Conservation (phyloP, 1,140 invertebrate genomes). For the Solenopsis fugax region DNA sequence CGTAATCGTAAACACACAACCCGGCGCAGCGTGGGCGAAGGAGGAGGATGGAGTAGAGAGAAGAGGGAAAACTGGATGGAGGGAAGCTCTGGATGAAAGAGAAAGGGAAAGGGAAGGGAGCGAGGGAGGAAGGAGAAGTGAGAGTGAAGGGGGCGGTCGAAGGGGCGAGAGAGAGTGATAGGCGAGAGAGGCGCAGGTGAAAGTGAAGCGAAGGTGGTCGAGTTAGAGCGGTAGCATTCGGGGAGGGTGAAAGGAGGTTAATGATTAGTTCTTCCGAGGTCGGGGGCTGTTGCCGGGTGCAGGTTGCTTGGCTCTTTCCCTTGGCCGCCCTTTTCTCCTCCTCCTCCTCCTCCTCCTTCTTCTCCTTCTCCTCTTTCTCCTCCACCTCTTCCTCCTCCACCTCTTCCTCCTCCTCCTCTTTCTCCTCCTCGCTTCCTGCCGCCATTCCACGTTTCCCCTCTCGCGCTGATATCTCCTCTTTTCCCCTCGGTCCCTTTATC, state of each 20-base stretch:
- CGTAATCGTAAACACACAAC: slow-evolving; percentile 62
- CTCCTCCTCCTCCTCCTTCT: slow-evolving; percentile 63
- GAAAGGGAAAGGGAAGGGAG: slow-evolving; percentile 66
- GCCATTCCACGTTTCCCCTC: slow-evolving; percentile 69
- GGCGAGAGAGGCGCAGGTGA: slow-evolving; percentile 83
- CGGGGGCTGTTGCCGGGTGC: slow-evolving; percentile 85
- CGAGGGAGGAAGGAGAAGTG: slow-evolving; percentile 31
- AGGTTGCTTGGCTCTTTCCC: slow-evolving; percentile 79
- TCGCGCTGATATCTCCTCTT: slow-evolving; percentile 45
- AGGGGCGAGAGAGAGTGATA: slow-evolving; percentile 66
- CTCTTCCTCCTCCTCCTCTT: no score
- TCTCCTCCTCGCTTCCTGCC: slow-evolving; percentile 56
- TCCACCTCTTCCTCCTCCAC: slow-evolving; percentile 72
- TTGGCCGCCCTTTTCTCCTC: slow-evolving; percentile 58
- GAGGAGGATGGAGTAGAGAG: neutral
- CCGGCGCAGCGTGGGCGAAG: slow-evolving; percentile 52
- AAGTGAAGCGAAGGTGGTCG: slow-evolving; percentile 79
- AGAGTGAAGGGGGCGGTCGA: slow-evolving; percentile 30
- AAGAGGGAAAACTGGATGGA: neutral
- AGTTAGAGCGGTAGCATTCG: slow-evolving; percentile 73
- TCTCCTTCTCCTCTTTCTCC: slow-evolving; percentile 21
- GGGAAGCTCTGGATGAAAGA: slow-evolving; percentile 76
- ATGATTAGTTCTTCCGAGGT: slow-evolving; percentile 84
- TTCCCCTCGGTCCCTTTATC: slow-evolving; percentile 73
- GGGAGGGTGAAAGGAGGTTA: slow-evolving; percentile 82